These are phyloP conservation scores for Ellobius talpinus DNA, from an alignment of 2,113 vertebrate species.

Conservation along the genomic window DNA sequence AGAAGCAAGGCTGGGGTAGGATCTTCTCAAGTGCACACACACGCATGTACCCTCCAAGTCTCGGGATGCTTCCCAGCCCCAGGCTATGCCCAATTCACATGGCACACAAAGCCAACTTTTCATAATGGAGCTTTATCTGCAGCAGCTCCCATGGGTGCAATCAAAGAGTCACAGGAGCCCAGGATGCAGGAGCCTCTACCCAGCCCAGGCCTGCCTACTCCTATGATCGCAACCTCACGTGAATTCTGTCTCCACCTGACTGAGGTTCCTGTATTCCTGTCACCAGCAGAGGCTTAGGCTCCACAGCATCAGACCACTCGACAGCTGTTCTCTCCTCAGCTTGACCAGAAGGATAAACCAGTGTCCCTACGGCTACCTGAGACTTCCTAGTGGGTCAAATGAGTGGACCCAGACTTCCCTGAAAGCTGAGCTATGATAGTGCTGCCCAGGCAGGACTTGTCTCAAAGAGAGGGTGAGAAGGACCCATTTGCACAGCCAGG, in stretches of 20 bases:
- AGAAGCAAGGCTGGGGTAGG: background rate
- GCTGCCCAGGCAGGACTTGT: background rate
- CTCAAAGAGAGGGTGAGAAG: background rate
- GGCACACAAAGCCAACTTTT: background rate
- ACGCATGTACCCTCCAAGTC: background rate
- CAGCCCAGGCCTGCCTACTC: background rate
- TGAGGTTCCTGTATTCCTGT: background rate
- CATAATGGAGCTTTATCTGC: background rate
- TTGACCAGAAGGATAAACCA: background rate
- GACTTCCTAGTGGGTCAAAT: background rate
- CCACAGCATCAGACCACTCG: background rate
- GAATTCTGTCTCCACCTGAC: background rate
- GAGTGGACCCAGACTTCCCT: background rate
- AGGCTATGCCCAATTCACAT: background rate
- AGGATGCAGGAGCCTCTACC: background rate
- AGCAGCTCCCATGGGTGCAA: background rate
- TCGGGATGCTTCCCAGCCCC: background rate
- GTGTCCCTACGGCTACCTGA: background rate
- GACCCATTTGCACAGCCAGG: too few relatives aligned
- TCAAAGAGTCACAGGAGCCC: background rate
- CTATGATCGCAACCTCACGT: too few relatives aligned
- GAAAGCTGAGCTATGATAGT: background rate
- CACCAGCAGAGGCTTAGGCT: background rate
- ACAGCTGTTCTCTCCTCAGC: background rate
- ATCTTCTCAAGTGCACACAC: background rate